A percentile compares a stretch with the other conserved stretches of the same genome.
phyloP scores from a whole-genome alignment of 2,888 invertebrate genomes.

The Brachylomia viminalis region DNA sequence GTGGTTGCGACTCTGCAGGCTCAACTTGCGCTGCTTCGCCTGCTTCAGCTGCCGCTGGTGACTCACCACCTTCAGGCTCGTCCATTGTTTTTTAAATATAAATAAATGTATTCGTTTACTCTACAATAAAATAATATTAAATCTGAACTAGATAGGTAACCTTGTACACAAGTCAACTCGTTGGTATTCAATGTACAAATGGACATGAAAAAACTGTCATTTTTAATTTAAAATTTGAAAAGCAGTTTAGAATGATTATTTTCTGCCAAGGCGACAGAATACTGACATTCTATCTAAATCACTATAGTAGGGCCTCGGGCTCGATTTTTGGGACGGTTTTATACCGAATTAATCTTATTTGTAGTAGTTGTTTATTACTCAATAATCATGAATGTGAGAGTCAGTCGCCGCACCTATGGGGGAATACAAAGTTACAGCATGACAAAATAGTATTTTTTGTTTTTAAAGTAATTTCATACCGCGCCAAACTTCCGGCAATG shows the following conservation, averaged over 20 bases:
- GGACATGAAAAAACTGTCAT: slow-evolving; percentile 29
- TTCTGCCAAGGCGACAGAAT: slow-evolving; percentile 22
- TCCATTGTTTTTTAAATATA: slow-evolving; percentile 41
- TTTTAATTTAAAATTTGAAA: slow-evolving; percentile 26
- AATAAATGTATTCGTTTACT: slow-evolving; percentile 8
- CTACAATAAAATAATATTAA: slow-evolving; percentile 14
- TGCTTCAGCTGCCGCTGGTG: slow-evolving; percentile 2
- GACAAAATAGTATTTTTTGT: not conserved
- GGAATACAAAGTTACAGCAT: not conserved
- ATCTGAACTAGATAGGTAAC: not conserved
- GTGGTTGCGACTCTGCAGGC: not conserved
- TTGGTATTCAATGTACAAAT: slow-evolving; percentile 3
- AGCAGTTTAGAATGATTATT: not conserved
- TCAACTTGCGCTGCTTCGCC: not conserved
- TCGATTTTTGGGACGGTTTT: not conserved
- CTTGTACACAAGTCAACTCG: slow-evolving; percentile 20
- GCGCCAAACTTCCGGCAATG: not conserved
- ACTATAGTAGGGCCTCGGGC: not conserved
- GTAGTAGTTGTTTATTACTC: not conserved
- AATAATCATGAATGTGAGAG: not conserved
- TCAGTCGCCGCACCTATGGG: not conserved
- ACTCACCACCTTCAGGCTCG: slow-evolving; percentile 11
- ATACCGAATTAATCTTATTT: not conserved
- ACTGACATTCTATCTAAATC: not conserved
- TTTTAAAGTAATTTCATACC: too few species aligned